These are phyloP conservation scores for Nothobranchius furzeri DNA, from an alignment of 2,113 vertebrate genomes.

Conservation along the genomic window DNA sequence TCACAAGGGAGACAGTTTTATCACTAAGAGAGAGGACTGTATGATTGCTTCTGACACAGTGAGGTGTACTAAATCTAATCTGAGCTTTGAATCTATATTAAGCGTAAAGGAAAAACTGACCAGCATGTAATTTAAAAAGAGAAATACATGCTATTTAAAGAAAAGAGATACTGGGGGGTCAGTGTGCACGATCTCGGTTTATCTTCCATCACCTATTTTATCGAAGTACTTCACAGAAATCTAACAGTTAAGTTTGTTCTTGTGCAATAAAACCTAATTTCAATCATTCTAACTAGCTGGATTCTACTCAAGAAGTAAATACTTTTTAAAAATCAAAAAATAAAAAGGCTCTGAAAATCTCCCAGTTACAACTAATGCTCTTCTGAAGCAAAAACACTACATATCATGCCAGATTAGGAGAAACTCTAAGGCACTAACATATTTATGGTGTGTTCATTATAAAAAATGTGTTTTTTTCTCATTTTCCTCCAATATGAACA, in stretches of 20 bases:
- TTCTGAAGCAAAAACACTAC: neutral
- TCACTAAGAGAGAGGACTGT: slow-evolving; percentile 39
- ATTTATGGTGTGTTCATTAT: neutral
- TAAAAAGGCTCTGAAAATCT: neutral
- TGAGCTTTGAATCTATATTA: slow-evolving; percentile 31
- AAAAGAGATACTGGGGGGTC: neutral
- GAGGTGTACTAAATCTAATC: slow-evolving; percentile 54
- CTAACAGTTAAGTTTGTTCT: neutral
- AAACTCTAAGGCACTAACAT: slow-evolving; percentile 1
- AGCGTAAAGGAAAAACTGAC: slow-evolving; percentile 17
- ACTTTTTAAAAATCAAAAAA: neutral
- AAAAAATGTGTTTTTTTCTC: neutral
- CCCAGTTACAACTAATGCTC: neutral
- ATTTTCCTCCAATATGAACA: neutral
- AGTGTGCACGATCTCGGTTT: neutral
- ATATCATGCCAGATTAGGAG: neutral
- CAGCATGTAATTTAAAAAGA: slow-evolving; percentile 13
- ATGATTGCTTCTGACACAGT: slow-evolving; percentile 64
- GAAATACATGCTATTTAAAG: slow-evolving; percentile 9
- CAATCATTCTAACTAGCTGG: neutral
- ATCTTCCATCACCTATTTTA: neutral
- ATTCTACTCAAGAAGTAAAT: neutral
- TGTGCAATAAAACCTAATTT: neutral
- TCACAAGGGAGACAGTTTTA: slow-evolving; percentile 52
- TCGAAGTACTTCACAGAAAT: neutral